Percentiles rank a stretch among this genome's conserved stretches.
These are phyloP conservation scores for Mareca strepera DNA, from an alignment of 2,797 vertebrate species.

Conservation along the genomic window DNA sequence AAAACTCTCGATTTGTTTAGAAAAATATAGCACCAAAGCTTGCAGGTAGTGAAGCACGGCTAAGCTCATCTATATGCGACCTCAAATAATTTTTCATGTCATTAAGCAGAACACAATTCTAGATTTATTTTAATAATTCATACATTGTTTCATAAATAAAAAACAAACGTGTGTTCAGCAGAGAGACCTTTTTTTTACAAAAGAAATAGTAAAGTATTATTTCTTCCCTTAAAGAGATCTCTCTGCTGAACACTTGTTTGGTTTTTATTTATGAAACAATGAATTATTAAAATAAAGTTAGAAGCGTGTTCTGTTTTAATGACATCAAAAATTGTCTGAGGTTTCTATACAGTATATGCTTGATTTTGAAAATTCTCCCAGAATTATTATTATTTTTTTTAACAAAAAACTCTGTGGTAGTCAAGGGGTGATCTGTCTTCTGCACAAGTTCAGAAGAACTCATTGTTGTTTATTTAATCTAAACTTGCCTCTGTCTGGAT, in stretches of 20 bases:
- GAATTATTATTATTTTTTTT: neutral
- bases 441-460: conserved; percentile 55
- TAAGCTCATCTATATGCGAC: conserved; percentile 72
- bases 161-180: conserved; percentile 77
- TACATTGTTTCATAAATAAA: conserved; percentile 82
- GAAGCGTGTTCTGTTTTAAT: conserved; percentile 72
- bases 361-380: conserved; percentile 64
- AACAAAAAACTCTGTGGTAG: conserved; percentile 32
- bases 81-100: conserved; percentile 81
- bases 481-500: conserved; percentile 50
- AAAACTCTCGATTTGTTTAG: conserved; percentile 66
- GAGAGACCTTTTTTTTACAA: conserved; percentile 74
- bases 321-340: conserved; percentile 72
- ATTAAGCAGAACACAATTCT: conserved; percentile 77
- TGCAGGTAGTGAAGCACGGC: conserved; percentile 72
- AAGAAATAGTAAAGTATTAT: conserved; percentile 83
- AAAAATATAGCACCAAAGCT: conserved; percentile 37
- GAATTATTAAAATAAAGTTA: conserved; percentile 83
- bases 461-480: conserved; percentile 63
- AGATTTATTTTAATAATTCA: conserved; percentile 82
- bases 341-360: conserved; percentile 61
- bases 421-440: conserved; percentile 49
- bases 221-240: conserved; percentile 79
- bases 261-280: conserved; percentile 81
- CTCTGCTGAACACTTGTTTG: conserved; percentile 82